Conservation (phyloP, 2,888 invertebrate species). For the Leptinotarsa tumamoca region DNA sequence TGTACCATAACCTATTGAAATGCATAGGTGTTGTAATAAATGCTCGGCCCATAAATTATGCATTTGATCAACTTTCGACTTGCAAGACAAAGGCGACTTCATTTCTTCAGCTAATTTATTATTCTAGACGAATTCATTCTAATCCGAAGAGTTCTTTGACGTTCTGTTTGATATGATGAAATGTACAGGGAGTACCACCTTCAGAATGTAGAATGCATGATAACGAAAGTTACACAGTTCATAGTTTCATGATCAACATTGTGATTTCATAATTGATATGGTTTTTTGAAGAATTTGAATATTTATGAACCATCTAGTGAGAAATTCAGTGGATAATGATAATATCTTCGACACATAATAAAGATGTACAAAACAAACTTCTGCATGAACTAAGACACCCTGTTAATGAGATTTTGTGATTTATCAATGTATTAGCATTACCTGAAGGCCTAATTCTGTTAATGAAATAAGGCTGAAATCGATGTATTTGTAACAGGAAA, state of each 20-base stretch:
- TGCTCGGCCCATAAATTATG: constrained; percentile 5
- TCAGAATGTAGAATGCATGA: too few relatives aligned
- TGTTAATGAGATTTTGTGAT: neutral
- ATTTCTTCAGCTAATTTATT: neutral
- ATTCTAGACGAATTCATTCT: constrained; percentile 10
- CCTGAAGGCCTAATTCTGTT: neutral
- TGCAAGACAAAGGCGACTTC: constrained; percentile 11
- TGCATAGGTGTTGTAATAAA: neutral
- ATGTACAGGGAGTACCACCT: neutral
- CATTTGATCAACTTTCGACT: constrained; percentile 15
- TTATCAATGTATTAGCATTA: neutral
- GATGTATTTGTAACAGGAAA: constrained; percentile 5
- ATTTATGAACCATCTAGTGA: too few relatives aligned
- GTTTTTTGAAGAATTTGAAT: too few relatives aligned
- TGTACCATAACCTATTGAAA: neutral
- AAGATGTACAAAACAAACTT: neutral
- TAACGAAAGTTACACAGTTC: too few relatives aligned
- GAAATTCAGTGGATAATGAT: too few relatives aligned
- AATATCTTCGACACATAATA: too few relatives aligned
- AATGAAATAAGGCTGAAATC: neutral
- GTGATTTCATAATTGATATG: too few relatives aligned
- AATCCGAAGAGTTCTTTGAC: neutral
- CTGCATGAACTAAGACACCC: neutral
- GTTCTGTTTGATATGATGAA: neutral
- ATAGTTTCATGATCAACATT: too few relatives aligned